Evolutionary conservation across 1,140 invertebrate species (phyloP).

Genomic region (Lepidurus apus): DNA sequence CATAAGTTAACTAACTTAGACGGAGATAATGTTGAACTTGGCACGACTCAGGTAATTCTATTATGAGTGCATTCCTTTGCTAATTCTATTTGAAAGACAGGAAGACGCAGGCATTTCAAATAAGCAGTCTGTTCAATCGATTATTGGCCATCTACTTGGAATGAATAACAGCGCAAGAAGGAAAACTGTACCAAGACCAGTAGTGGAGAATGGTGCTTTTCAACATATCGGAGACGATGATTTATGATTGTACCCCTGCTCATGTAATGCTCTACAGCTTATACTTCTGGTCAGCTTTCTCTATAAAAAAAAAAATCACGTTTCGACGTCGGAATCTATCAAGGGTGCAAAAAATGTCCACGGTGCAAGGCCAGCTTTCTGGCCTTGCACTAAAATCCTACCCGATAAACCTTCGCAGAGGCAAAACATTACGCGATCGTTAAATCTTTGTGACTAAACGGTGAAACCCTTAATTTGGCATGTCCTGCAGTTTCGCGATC

Average conservation of each 20-base stretch:
- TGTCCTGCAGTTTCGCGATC: too few species aligned
- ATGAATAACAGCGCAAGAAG: conserved; percentile 45
- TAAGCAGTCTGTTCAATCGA: conserved; percentile 22
- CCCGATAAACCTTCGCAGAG: too few species aligned
- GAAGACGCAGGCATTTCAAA: conserved; percentile 8
- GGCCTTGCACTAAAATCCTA: too few species aligned
- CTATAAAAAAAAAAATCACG: too few species aligned
- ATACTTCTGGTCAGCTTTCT: neutral
- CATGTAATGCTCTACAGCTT: neutral
- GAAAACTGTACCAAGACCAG: conserved; percentile 44
- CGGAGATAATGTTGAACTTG: conserved; percentile 9
- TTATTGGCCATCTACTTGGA: conserved; percentile 47
- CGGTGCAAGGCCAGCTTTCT: too few species aligned
- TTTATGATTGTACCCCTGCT: conserved; percentile 51
- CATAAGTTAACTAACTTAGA: conserved; percentile 36
- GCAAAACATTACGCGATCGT: too few species aligned
- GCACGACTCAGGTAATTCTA: conserved; percentile 35
- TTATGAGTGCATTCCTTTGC: conserved; percentile 33
- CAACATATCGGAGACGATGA: conserved; percentile 86
- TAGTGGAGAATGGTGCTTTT: conserved; percentile 81
- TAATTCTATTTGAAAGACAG: conserved; percentile 29
- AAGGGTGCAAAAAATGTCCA: too few species aligned
- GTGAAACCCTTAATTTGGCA: too few species aligned
- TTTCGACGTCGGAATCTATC: too few species aligned
- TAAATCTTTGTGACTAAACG: too few species aligned